Base-by-base conservation (phyloP, 1,140 invertebrate genomes). In the Drosophila kepulauana region DNA sequence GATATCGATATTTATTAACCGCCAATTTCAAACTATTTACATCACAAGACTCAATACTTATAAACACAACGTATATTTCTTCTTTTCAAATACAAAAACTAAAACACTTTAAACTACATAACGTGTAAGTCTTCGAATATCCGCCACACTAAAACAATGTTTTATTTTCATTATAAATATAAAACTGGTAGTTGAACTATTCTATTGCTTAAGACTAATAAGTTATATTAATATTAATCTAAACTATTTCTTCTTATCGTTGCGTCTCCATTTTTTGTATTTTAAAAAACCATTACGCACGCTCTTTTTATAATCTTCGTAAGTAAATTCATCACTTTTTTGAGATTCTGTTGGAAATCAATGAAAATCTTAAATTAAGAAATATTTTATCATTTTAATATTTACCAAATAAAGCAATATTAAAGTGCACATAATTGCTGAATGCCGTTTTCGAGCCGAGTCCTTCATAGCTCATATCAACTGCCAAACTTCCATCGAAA, bases 241-340 rank as follows among this genome's bases (percentile, higher is more conserved):
- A 38, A 10, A 10, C 35, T 38, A 38, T 38, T 38, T 38, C 35
- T 38, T 38, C 41, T 13, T 43, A 13, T 43, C 41, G 41, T 3
- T 13, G 4, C 41, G 41, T 13, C 11, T 43, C 13, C 41, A n/a
- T n/a, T 43, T 43, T 5, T 43, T 3, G 41, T 7, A 13, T 43
- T 43, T 43, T 6, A 43, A 5, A 13, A 43, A 54, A 35, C 28
- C 52, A 3, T 1, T 6, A 15, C 52, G 52, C 11, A 54, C 28
- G 35, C 2, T 30, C n/a, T 54, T 54, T 35, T 54, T 30, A 11
- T 54, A 54, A 3, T 13, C 28, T 33, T 54, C 52, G 30, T 33
- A 54, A 3, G 30, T 13, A 30, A 33, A 54, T 54, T 30, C n/a
- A 8, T 54, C 52, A 43, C 41, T 43, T 43, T 43, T 43, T 43